Percentiles rank a stretch among this genome's conserved stretches.
phyloP scores from a whole-genome alignment of 2,113 vertebrate genomes.

The Cinclus mexicanus region DNA sequence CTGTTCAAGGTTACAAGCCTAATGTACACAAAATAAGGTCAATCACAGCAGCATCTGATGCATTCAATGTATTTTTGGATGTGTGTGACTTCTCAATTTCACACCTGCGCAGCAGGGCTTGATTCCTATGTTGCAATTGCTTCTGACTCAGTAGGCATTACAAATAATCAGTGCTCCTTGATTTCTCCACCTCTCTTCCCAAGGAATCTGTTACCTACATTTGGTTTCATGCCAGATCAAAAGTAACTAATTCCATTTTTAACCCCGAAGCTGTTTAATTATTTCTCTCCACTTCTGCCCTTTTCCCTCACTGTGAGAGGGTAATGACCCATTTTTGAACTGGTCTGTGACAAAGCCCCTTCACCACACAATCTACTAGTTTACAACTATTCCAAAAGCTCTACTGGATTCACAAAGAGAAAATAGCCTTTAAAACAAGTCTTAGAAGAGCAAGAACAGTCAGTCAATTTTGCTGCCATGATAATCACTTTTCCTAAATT shows the following conservation, averaged over 20 bases:
- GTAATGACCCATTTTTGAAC: background rate
- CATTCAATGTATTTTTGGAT: background rate
- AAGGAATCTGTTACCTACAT: background rate
- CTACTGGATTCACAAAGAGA: background rate
- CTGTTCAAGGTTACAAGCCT: conserved; percentile 6
- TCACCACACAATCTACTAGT: background rate
- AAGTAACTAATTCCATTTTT: background rate
- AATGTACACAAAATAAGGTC: background rate
- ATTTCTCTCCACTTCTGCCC: background rate
- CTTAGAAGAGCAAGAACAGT: background rate
- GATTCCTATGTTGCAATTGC: background rate
- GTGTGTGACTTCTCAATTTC: background rate
- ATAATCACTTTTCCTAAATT: background rate
- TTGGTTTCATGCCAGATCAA: background rate
- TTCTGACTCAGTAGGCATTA: background rate
- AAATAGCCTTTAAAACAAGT: background rate
- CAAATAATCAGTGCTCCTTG: conserved; percentile 12
- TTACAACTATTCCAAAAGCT: background rate
- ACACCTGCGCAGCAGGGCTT: background rate
- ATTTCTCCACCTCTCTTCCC: background rate
- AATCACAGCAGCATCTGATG: background rate
- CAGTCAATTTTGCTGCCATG: background rate
- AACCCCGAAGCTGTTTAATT: background rate
- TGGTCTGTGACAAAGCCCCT: background rate
- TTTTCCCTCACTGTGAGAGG: background rate